phyloP scores from a whole-genome alignment of 2,797 vertebrate genomes.

The Poecile montanus region DNA sequence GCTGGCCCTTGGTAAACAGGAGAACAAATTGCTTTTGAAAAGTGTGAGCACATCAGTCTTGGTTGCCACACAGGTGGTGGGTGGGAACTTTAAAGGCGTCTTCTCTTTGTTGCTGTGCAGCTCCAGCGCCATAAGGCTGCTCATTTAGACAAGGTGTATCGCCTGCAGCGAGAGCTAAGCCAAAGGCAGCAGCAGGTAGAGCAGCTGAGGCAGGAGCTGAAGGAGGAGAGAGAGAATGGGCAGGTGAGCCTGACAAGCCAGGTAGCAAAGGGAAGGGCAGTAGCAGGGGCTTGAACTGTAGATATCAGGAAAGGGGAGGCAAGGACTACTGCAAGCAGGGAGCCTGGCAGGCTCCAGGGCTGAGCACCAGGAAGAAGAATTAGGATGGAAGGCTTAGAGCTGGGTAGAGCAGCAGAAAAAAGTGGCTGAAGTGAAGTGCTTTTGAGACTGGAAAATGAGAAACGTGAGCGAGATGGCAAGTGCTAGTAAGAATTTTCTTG shows the following conservation, averaged over 20 bases:
- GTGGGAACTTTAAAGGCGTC: no score
- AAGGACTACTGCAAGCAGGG: neutral
- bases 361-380: neutral
- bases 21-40: no score
- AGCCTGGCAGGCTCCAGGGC: neutral
- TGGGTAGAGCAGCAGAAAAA: neutral
- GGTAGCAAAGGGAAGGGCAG: neutral
- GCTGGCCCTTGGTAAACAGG: no score
- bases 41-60: no score
- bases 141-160: no score
- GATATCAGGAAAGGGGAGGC: neutral
- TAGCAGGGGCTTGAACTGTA: neutral
- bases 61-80: no score
- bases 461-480: neutral
- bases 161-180: neutral
- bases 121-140: neutral
- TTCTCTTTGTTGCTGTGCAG: neutral
- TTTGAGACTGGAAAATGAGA: neutral
- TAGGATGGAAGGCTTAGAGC: no score
- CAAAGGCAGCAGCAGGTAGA: neutral
- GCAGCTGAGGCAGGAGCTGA: neutral
- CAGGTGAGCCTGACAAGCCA: neutral
- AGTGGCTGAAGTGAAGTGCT: no score
- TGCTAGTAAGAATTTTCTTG: neutral
- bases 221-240: neutral